Percentiles rank a stretch among this genome's conserved stretches.
Evolutionary conservation across 2,797 vertebrate species (phyloP).

Genomic region (Potorous gilbertii): DNA sequence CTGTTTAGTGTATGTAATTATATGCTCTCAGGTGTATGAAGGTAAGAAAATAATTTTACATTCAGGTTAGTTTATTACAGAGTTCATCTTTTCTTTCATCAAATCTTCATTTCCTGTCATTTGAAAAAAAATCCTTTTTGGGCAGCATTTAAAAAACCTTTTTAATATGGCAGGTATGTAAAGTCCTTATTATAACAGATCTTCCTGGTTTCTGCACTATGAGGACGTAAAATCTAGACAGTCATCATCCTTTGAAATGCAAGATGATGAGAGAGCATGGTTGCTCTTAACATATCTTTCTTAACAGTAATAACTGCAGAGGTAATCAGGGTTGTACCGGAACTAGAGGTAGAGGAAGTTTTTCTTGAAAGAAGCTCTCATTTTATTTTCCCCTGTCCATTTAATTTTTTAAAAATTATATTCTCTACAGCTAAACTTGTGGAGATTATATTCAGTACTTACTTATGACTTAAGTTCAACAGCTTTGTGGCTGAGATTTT

Average conservation of each 20-base stretch:
- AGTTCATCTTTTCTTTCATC: background rate
- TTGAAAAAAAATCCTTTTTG: background rate
- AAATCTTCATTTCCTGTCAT: slow-evolving; percentile 3
- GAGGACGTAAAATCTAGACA: background rate
- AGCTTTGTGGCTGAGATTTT: slow-evolving; percentile 32
- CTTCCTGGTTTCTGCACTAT: background rate
- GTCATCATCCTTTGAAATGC: background rate
- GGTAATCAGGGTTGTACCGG: slow-evolving; percentile 15
- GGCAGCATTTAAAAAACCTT: background rate
- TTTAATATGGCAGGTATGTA: background rate
- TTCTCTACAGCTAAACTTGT: background rate
- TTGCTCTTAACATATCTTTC: background rate
- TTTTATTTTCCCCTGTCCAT: background rate
- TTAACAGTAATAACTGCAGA: background rate
- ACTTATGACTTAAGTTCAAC: background rate
- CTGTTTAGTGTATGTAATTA: background rate
- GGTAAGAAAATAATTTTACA: background rate
- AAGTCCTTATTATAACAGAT: background rate
- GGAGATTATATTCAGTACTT: background rate
- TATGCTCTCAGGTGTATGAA: background rate
- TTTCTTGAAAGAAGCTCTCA: slow-evolving; percentile 47
- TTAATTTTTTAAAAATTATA: background rate
- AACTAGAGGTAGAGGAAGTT: slow-evolving; percentile 20
- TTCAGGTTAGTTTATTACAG: background rate
- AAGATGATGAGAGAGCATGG: background rate